phyloP scores from a whole-genome alignment of 2,888 invertebrate genomes.

The Troilus luridus region DNA sequence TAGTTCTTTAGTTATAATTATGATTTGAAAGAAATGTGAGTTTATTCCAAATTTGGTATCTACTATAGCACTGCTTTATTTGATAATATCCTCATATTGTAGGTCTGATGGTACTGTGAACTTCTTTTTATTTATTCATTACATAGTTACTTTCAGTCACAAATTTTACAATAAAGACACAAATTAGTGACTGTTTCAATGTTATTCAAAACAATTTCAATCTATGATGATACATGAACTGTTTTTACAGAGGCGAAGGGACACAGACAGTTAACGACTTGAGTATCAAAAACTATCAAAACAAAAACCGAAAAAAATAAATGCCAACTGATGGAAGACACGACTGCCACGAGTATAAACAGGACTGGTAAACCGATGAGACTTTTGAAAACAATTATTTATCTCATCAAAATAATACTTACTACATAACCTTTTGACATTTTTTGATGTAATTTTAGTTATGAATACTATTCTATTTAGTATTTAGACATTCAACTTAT shows the following conservation, averaged over 20 bases:
- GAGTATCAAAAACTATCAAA: constrained; percentile 57
- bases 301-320: constrained; percentile 41
- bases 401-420: constrained; percentile 56
- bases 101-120: constrained; percentile 16
- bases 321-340: constrained; percentile 58
- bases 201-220: constrained; percentile 46
- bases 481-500: constrained; percentile 38
- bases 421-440: constrained; percentile 55
- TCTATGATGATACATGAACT: constrained; percentile 48
- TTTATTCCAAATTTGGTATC: neutral
- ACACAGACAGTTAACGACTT: constrained; percentile 58
- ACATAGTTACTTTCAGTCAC: constrained; percentile 23
- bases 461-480: constrained; percentile 22
- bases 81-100: neutral
- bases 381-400: constrained; percentile 48
- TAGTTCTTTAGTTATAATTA: neutral
- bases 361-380: constrained; percentile 56
- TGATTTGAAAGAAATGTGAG: neutral
- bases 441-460: constrained; percentile 17
- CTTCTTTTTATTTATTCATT: constrained; percentile 21
- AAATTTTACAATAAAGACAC: constrained; percentile 43
- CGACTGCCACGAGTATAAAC: constrained; percentile 56
- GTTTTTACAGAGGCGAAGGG: constrained; percentile 59
- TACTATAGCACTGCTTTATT: neutral
- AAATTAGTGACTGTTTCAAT: constrained; percentile 48